Conservation (phyloP, 1,140 invertebrate genomes). For the Drosophila pallidifrons region DNA sequence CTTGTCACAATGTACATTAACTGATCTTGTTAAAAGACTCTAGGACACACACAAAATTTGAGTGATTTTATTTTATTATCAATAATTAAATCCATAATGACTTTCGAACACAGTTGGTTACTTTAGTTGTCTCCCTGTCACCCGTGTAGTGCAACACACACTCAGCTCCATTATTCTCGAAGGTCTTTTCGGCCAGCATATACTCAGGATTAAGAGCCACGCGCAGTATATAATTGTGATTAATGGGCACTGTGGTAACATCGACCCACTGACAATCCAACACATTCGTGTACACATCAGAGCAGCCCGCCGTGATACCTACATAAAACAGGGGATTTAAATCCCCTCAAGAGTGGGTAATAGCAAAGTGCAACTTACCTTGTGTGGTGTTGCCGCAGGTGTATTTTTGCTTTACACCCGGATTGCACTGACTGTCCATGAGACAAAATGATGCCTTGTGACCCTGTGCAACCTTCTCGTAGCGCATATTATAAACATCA, state of each 20-base stretch:
- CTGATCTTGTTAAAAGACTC: no score
- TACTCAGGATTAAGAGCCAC: conserved; percentile 91
- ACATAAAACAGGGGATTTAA: conserved; percentile 35
- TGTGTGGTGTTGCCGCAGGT: conserved; percentile 97
- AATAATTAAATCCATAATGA: conserved; percentile 86
- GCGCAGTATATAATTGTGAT: conserved; percentile 92
- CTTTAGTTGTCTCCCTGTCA: conserved; percentile 88
- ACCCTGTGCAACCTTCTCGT: conserved; percentile 94
- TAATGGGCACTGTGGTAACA: conserved; percentile 93
- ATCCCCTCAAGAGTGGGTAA: background rate
- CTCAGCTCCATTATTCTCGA: conserved; percentile 95
- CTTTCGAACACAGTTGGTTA: conserved; percentile 90
- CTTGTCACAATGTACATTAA: no score
- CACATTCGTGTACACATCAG: conserved; percentile 96
- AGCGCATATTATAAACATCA: conserved; percentile 92
- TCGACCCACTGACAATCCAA: conserved; percentile 99
- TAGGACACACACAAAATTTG: no score
- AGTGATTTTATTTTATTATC: background rate
- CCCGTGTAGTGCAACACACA: conserved; percentile 92
- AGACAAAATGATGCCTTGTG: conserved; percentile 99
- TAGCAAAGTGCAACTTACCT: conserved; percentile 56
- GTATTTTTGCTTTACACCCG: conserved; percentile 90
- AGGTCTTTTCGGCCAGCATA: conserved; percentile 95
- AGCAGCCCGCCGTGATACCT: conserved; percentile 96
- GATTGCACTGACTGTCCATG: conserved; percentile 95